A percentile compares a stretch with the other conserved stretches of the same genome.
These are phyloP conservation scores for Nannobrachium achirus DNA, from an alignment of 2,113 vertebrate species.

Conservation along the genomic window DNA sequence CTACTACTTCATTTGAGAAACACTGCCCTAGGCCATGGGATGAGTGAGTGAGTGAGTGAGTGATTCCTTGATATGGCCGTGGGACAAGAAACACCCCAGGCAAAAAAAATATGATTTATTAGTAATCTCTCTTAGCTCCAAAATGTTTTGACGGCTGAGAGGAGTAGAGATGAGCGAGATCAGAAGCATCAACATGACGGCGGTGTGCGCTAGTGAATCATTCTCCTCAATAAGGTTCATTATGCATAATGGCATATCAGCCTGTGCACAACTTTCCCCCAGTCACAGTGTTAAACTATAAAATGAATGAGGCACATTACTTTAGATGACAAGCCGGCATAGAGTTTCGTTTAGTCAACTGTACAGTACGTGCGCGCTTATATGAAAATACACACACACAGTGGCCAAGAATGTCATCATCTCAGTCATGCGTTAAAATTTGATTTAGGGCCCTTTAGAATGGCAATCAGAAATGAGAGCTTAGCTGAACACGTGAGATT, in stretches of 20 bases:
- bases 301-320: background rate
- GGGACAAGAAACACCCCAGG: background rate
- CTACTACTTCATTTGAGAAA: too few relatives aligned
- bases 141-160: background rate
- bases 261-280: conserved; percentile 4
- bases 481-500: conserved; percentile 47
- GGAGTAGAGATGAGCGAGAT: background rate
- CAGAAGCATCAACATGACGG: background rate
- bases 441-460: conserved; percentile 54
- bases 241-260: background rate
- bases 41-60: too few relatives aligned
- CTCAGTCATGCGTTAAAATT: conserved; percentile 51
- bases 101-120: background rate
- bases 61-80: background rate
- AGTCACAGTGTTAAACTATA: conserved; percentile 7
- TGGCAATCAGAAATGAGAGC: conserved; percentile 45
- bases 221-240: background rate
- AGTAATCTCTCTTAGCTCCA: background rate
- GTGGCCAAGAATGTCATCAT: conserved; percentile 42
- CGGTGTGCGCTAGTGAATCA: background rate
- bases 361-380: background rate
- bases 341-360: background rate
- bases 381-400: background rate
- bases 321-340: background rate
- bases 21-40: too few relatives aligned